A percentile compares a stretch with the other conserved stretches of the same genome.
phyloP scores from a whole-genome alignment of 1,140 invertebrate species.

The Neodiprion virginianus region DNA sequence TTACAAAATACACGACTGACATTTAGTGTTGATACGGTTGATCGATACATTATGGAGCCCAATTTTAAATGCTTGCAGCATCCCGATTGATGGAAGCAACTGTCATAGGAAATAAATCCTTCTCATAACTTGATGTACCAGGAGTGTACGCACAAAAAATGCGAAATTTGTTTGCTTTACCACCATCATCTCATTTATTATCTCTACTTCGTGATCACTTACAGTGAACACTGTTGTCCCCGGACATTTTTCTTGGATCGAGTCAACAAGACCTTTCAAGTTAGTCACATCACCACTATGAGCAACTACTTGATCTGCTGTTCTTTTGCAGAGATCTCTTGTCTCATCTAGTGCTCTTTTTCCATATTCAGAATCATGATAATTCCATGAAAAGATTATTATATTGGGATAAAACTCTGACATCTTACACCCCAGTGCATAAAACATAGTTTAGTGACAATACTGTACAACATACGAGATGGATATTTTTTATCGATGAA shows the following conservation, averaged over 20 bases:
- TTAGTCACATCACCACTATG: not conserved
- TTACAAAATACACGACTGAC: not conserved
- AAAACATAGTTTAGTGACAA: conserved; percentile 29
- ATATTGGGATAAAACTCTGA: conserved; percentile 32
- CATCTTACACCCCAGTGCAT: conserved; percentile 25
- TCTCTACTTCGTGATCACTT: not conserved
- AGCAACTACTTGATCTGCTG: conserved; percentile 13
- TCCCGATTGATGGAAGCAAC: not conserved
- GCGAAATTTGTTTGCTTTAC: not conserved
- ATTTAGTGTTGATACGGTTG: not conserved
- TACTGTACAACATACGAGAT: conserved; percentile 29
- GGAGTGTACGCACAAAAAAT: not conserved
- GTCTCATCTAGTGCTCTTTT: conserved; percentile 58
- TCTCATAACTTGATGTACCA: not conserved
- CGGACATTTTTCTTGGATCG: not conserved
- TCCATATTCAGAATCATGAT: conserved; percentile 56
- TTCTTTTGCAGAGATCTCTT: conserved; percentile 3
- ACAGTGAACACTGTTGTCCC: not conserved
- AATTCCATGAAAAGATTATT: conserved; percentile 54
- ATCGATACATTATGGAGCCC: not conserved
- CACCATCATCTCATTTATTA: not conserved
- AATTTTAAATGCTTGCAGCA: not conserved
- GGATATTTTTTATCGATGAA: not conserved
- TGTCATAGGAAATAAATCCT: not conserved
- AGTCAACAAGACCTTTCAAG: not conserved